phyloP scores from a whole-genome alignment of 2,888 invertebrate species.

The Tanypteryx hageni region DNA sequence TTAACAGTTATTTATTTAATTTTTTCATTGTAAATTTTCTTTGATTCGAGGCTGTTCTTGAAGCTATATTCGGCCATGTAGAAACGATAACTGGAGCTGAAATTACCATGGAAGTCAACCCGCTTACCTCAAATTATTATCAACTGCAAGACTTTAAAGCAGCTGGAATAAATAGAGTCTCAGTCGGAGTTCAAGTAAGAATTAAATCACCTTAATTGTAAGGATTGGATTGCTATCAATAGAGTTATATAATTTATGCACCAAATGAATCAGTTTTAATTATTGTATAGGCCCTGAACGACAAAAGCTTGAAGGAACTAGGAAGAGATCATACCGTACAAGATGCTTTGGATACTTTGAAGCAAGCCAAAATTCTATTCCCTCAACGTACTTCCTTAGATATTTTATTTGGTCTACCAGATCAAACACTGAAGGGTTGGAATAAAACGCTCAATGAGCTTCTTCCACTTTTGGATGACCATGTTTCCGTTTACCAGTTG shows the following conservation, averaged over 20 bases:
- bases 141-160: conserved; percentile 33
- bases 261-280: background rate
- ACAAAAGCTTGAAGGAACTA: background rate
- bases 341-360: conserved; percentile 68
- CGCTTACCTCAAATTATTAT: background rate
- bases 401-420: conserved; percentile 73
- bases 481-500: conserved; percentile 66
- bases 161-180: conserved; percentile 47
- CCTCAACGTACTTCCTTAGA: conserved; percentile 72
- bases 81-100: background rate
- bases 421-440: conserved; percentile 71
- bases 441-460: conserved; percentile 71
- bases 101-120: conserved; percentile 48
- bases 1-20: background rate
- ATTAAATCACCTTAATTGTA: background rate
- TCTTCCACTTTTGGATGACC: conserved; percentile 65
- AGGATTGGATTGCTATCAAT: background rate
- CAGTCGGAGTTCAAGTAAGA: conserved; percentile 53
- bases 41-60: conserved; percentile 11
- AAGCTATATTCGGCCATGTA: background rate
- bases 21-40: background rate
- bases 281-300: conserved; percentile 26
- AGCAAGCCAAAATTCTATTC: conserved; percentile 70
- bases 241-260: background rate
- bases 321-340: conserved; percentile 18